Percentiles rank a stretch among this genome's conserved stretches.
Conservation (phyloP, 1,140 invertebrate species). For the Euwallacea similis region DNA sequence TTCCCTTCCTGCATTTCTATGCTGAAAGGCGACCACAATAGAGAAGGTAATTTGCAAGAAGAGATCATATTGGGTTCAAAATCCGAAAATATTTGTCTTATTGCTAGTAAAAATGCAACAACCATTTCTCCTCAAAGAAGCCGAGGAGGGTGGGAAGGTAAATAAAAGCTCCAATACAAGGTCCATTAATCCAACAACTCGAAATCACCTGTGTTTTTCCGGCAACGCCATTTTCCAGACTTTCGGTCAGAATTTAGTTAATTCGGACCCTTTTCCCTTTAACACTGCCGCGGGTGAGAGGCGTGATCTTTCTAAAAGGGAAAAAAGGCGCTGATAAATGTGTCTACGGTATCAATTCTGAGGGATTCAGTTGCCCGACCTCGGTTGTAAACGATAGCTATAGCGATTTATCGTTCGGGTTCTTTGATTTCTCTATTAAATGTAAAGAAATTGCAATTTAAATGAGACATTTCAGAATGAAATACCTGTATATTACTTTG, state of each 20-base stretch:
- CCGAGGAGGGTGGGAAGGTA: too few species aligned
- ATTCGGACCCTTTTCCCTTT: slow-evolving; percentile 14
- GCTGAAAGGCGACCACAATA: too few species aligned
- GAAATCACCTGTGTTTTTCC: slow-evolving; percentile 20
- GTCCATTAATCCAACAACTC: background rate
- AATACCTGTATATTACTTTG: too few species aligned
- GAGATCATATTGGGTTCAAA: too few species aligned
- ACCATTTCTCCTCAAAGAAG: too few species aligned
- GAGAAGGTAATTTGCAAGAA: too few species aligned
- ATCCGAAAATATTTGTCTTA: too few species aligned
- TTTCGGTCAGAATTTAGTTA: slow-evolving; percentile 11
- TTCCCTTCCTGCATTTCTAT: too few species aligned
- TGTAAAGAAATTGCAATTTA: background rate
- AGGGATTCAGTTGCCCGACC: background rate
- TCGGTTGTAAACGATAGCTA: background rate
- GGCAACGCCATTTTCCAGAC: background rate
- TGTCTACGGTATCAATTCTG: background rate
- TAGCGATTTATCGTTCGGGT: too few species aligned
- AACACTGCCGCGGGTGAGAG: slow-evolving; percentile 7
- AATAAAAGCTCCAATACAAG: background rate
- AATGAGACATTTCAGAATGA: too few species aligned
- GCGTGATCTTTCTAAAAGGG: slow-evolving; percentile 14
- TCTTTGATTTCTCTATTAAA: too few species aligned
- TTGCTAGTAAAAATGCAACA: too few species aligned
- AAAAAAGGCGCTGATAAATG: slow-evolving; percentile 7